Evolutionary conservation across 2,113 vertebrate species (phyloP).

Genomic region (Cynocephalus volans): DNA sequence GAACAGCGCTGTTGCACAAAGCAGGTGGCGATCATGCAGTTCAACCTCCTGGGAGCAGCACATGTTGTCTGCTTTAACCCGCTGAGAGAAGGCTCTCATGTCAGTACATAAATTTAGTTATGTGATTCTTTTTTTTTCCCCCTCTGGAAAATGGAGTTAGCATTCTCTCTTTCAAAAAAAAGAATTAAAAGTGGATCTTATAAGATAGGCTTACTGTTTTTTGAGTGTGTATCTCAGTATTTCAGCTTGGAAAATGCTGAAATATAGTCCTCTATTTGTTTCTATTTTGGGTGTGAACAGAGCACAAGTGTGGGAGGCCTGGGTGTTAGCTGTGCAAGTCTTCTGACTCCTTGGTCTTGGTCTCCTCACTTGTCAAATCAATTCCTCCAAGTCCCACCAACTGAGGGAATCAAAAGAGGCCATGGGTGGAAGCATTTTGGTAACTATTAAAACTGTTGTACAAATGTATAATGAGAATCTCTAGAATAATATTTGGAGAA

Average conservation of each 20-base stretch:
- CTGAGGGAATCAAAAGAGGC: neutral
- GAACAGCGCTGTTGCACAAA: neutral
- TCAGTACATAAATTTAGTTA: neutral
- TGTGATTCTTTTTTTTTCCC: neutral
- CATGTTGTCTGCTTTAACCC: neutral
- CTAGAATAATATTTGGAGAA: neutral
- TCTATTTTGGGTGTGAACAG: neutral
- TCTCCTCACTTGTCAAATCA: neutral
- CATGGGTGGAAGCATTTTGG: neutral
- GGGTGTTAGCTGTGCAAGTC: neutral
- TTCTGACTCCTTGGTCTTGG: too few relatives aligned
- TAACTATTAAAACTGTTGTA: neutral
- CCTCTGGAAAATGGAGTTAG: neutral
- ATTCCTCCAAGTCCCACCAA: neutral
- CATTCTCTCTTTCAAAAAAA: slow-evolving; percentile 35
- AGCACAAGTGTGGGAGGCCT: too few relatives aligned
- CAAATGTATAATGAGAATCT: neutral
- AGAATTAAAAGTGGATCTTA: neutral
- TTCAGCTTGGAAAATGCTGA: neutral
- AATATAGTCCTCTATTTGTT: neutral
- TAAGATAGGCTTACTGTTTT: neutral
- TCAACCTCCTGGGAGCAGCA: neutral
- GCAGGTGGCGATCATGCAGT: neutral
- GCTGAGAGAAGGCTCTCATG: neutral
- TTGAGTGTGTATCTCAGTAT: neutral